These are phyloP conservation scores for Allolobophora icterica DNA, from an alignment of 2,888 invertebrate species.

Conservation along the genomic window DNA sequence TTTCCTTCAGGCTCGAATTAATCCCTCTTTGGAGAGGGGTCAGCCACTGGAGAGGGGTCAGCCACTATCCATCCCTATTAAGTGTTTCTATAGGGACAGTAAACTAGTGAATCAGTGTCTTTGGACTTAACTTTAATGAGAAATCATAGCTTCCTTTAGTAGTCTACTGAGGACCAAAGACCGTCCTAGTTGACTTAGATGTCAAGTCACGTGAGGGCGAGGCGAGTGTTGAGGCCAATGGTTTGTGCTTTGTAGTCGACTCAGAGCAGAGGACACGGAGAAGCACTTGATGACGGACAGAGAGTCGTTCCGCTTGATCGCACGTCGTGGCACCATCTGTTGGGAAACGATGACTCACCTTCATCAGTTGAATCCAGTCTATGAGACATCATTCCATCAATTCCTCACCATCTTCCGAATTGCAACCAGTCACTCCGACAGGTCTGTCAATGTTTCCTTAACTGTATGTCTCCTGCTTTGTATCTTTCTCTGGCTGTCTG, in stretches of 20 bases:
- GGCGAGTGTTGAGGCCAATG: too few species aligned
- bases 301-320: conserved; percentile 61
- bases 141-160: background rate
- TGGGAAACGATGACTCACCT: conserved; percentile 63
- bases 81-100: too few species aligned
- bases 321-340: conserved; percentile 62
- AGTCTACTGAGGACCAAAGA: background rate
- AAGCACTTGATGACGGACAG: conserved; percentile 57
- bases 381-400: conserved; percentile 61
- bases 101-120: too few species aligned
- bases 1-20: too few species aligned
- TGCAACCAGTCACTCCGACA: conserved; percentile 63
- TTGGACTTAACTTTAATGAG: too few species aligned
- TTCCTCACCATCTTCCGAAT: conserved; percentile 60
- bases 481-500: too few species aligned
- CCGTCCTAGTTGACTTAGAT: too few species aligned
- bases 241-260: conserved; percentile 53
- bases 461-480: background rate
- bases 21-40: too few species aligned
- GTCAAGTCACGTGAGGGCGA: too few species aligned
- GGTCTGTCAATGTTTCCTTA: conserved; percentile 51
- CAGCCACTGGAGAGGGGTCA: too few species aligned
- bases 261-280: conserved; percentile 57
- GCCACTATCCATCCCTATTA: too few species aligned
- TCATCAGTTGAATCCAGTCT: conserved; percentile 59